These are phyloP conservation scores for Chalcosyrphus nemorum DNA, from an alignment of 2,888 invertebrate genomes.

Conservation along the genomic window DNA sequence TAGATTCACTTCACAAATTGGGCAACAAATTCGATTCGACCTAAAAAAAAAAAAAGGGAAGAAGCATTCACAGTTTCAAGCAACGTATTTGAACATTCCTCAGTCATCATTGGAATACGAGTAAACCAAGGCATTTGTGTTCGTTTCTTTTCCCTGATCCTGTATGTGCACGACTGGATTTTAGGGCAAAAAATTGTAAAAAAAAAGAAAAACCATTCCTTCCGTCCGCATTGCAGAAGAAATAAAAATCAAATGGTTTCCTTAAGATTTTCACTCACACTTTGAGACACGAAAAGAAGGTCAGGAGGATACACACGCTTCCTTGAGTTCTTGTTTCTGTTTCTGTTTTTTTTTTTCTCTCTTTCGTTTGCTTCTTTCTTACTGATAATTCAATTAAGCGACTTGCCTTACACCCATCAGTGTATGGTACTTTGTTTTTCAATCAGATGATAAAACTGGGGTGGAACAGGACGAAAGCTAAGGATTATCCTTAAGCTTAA, in stretches of 20 bases:
- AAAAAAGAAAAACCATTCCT: constrained; percentile 5
- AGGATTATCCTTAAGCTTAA: constrained; percentile 40
- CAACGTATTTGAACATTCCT: neutral
- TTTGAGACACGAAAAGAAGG: constrained; percentile 15
- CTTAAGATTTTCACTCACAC: constrained; percentile 23
- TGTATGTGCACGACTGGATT: constrained; percentile 31
- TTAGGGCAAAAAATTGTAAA: constrained; percentile 4
- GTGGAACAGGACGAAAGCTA: too few relatives aligned
- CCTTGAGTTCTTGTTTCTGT: neutral
- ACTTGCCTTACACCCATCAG: constrained; percentile 38
- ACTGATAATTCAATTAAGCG: constrained; percentile 63
- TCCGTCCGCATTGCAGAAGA: constrained; percentile 59
- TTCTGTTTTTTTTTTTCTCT: neutral
- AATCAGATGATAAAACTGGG: constrained; percentile 1
- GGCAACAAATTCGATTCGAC: constrained; percentile 51
- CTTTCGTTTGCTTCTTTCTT: neutral
- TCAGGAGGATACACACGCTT: constrained; percentile 19
- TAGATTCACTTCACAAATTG: constrained; percentile 63
- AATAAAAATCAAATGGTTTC: constrained; percentile 58
- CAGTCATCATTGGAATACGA: neutral
- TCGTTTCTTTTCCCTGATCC: constrained; percentile 5
- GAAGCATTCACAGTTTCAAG: constrained; percentile 6
- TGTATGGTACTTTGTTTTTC: constrained; percentile 15
- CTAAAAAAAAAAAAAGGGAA: constrained; percentile 14
- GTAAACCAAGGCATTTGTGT: neutral